Evolutionary conservation across 2,888 invertebrate species (phyloP).

Genomic region (Melinopterus prodromus): DNA sequence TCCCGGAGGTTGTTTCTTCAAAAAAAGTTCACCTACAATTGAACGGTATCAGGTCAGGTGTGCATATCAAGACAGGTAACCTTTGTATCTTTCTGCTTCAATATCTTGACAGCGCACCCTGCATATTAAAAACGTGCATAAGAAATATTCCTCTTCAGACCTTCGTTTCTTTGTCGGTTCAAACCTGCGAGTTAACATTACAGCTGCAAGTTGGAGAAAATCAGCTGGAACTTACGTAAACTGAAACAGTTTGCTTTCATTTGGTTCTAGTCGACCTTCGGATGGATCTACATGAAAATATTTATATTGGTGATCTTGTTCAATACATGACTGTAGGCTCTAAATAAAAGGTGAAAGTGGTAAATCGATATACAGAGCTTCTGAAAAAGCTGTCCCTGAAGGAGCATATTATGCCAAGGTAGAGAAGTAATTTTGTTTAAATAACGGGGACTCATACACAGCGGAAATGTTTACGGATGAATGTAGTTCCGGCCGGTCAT

Average conservation of each 20-base stretch:
- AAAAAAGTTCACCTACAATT: background rate
- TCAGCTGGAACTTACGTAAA: slow-evolving; percentile 34
- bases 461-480: too few relatives aligned
- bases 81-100: background rate
- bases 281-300: slow-evolving; percentile 30
- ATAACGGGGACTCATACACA: too few relatives aligned
- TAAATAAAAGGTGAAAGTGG: slow-evolving; percentile 32
- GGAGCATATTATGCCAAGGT: too few relatives aligned
- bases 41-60: background rate
- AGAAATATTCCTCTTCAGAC: slow-evolving; percentile 54
- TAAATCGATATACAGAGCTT: too few relatives aligned
- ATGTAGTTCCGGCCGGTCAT: too few relatives aligned
- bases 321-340: slow-evolving; percentile 37
- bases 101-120: slow-evolving; percentile 18
- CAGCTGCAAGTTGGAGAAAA: background rate
- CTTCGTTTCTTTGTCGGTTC: slow-evolving; percentile 50
- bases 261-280: slow-evolving; percentile 36
- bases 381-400: too few relatives aligned
- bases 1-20: background rate
- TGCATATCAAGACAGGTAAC: background rate
- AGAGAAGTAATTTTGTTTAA: too few relatives aligned
- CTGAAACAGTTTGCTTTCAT: slow-evolving; percentile 35
- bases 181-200: slow-evolving; percentile 49
- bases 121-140: slow-evolving; percentile 61
- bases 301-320: slow-evolving; percentile 6